Evolutionary conservation across 1,140 invertebrate genomes (phyloP).

Genomic region (Tenebrio molitor): DNA sequence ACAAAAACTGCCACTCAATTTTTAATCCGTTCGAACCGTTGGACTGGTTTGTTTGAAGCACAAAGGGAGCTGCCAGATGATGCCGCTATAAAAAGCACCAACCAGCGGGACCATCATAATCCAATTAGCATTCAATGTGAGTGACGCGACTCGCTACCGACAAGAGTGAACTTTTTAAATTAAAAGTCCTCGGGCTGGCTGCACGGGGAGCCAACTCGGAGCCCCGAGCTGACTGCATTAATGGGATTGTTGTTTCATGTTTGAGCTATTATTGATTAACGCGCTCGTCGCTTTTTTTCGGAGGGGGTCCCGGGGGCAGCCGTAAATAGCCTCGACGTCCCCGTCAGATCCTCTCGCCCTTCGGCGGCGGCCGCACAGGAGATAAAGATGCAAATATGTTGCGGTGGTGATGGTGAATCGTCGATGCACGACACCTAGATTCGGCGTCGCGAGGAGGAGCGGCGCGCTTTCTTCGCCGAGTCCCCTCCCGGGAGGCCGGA

Average conservation of each 20-base stretch:
- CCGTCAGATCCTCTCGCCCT: too few species aligned
- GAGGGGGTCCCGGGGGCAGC: too few species aligned
- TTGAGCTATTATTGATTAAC: slow-evolving; percentile 52
- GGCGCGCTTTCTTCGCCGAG: slow-evolving; percentile 4
- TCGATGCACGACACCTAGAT: slow-evolving; percentile 20
- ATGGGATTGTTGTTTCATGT: slow-evolving; percentile 58
- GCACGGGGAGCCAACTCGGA: slow-evolving; percentile 35
- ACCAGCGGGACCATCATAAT: slow-evolving; percentile 61
- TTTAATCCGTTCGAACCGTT: slow-evolving; percentile 56
- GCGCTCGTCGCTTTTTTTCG: slow-evolving; percentile 14
- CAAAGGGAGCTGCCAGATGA: slow-evolving; percentile 59
- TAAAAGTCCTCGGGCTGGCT: slow-evolving; percentile 59
- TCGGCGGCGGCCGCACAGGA: too few species aligned
- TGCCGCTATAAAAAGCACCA: slow-evolving; percentile 60
- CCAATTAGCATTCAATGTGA: slow-evolving; percentile 63
- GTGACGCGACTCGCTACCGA: slow-evolving; percentile 54
- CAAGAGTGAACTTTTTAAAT: slow-evolving; percentile 60
- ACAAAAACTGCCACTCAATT: slow-evolving; percentile 55
- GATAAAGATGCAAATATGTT: slow-evolving; percentile 29
- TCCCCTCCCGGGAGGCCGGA: slow-evolving; percentile 9
- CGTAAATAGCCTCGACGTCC: too few species aligned
- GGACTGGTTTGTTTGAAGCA: slow-evolving; percentile 53
- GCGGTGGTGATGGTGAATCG: slow-evolving; percentile 15
- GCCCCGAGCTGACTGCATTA: slow-evolving; percentile 51
- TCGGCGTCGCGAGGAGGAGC: slow-evolving; percentile 19